Evolutionary conservation across 2,797 vertebrate species (phyloP).

Genomic region (Acridotheres tristis): DNA sequence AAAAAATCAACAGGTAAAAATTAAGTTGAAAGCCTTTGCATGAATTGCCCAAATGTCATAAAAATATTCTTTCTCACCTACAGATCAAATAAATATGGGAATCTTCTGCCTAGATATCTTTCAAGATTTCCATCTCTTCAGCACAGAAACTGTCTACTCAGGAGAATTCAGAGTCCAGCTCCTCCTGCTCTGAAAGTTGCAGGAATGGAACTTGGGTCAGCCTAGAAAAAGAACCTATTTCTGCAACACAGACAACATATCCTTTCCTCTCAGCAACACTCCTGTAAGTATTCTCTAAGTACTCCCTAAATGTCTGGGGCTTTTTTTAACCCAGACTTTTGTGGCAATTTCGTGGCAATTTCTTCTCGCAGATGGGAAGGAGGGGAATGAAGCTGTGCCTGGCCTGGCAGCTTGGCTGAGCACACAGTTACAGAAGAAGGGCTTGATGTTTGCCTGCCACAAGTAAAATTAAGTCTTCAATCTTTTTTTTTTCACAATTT

Average conservation of each 20-base stretch:
- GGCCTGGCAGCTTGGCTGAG: not conserved
- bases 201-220: not conserved
- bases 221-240: not conserved
- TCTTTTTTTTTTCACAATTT: not conserved
- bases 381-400: not conserved
- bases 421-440: not conserved
- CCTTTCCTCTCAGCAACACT: not conserved
- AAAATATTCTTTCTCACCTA: not conserved
- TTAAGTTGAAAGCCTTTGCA: not conserved
- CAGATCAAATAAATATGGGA: not conserved
- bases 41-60: not conserved
- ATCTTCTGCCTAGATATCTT: not conserved
- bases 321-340: not conserved
- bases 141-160: not conserved
- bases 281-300: not conserved
- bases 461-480: constrained; percentile 37
- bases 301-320: too few species aligned
- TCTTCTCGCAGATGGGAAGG: not conserved
- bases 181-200: not conserved
- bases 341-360: not conserved
- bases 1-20: not conserved
- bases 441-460: not conserved
- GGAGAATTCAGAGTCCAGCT: not conserved
- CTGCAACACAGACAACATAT: not conserved
- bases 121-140: not conserved